A percentile compares a stretch with the other conserved stretches of the same genome.
Conservation (phyloP, 2,113 vertebrate species). For the Enhydra lutris region DNA sequence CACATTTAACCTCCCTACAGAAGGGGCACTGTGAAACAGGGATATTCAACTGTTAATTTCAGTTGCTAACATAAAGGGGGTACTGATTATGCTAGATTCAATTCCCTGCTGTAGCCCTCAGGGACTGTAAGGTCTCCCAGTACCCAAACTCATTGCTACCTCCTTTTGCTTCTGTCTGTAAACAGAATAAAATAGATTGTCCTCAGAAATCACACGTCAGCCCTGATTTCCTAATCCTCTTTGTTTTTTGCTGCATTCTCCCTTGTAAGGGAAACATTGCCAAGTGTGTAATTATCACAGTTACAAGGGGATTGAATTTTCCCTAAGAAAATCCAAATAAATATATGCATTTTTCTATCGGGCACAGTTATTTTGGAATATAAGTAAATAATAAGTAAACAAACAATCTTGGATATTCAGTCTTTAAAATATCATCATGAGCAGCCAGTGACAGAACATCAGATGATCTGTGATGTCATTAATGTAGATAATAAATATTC, state of each 20-base stretch:
- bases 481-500: slow-evolving; percentile 55
- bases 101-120: neutral
- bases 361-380: neutral
- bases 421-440: neutral
- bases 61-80: slow-evolving; percentile 18
- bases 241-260: neutral
- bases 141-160: neutral
- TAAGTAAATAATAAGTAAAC: neutral
- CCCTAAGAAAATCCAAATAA: neutral
- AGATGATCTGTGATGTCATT: neutral
- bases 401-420: neutral
- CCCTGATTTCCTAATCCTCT: neutral
- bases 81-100: slow-evolving; percentile 12
- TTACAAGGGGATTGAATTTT: slow-evolving; percentile 25
- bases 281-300: neutral
- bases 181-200: slow-evolving; percentile 26
- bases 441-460: neutral
- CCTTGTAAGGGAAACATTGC: neutral
- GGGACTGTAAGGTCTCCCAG: neutral
- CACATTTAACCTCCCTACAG: slow-evolving; percentile 5
- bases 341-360: neutral
- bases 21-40: slow-evolving; percentile 33
- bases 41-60: slow-evolving; percentile 48
- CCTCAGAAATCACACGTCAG: neutral
- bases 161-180: slow-evolving; percentile 34